Evolutionary conservation across 1,140 invertebrate genomes (phyloP), one percentile per base, ranked within the genome.

Genomic region (Solenopsis invicta): DNA sequence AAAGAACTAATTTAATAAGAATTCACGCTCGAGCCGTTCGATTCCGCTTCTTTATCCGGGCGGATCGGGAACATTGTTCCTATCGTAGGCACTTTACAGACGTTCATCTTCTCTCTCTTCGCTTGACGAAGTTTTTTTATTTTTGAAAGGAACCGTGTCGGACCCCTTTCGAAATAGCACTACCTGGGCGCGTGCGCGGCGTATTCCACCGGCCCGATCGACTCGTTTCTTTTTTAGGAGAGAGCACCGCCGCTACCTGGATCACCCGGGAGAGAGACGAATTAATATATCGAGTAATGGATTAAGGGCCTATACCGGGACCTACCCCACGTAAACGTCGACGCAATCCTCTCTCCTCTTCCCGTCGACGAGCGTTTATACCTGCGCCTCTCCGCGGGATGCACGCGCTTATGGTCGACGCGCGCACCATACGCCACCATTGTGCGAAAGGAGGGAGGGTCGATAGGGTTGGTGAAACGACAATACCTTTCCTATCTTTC

Each of bases 101-200:
- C 18, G 61, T 61, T 13, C 59, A n/a, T 74, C 52, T 74, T 6
- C 64, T 12, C 21, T 56, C n/a, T 56, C 52, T 8, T 24, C 12
- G 9, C 13, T 10, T 13, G 50, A 71, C 62, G n/a, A 45, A 59
- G 54, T 52, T 86, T 91, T 93, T 93, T 93, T 85, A 89, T 93
- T 93, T 93, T 92, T 92, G 90, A 56, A 86, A 80, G 71, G 61
- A 64, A 64, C 82, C 85, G 80, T 92, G 88, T 77, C 81, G 45
- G 89, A 89, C 86, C 91, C 91, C 90, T 92, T 92, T 90, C 81
- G 85, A 13, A 10, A 45, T 41, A 8, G 41, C 41, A 41, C 88
- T 94, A 94, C 94, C 93, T 94, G 93, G 89, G 90, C 93, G 93
- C 94, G 94, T 94, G 94, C 94, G 88, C 52, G 90, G 87, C 93